Percentiles rank a stretch among this genome's conserved stretches.
These are phyloP conservation scores for Aphelenchoides bicaudatus DNA, from an alignment of 2,888 invertebrate species.

Conservation along the genomic window DNA sequence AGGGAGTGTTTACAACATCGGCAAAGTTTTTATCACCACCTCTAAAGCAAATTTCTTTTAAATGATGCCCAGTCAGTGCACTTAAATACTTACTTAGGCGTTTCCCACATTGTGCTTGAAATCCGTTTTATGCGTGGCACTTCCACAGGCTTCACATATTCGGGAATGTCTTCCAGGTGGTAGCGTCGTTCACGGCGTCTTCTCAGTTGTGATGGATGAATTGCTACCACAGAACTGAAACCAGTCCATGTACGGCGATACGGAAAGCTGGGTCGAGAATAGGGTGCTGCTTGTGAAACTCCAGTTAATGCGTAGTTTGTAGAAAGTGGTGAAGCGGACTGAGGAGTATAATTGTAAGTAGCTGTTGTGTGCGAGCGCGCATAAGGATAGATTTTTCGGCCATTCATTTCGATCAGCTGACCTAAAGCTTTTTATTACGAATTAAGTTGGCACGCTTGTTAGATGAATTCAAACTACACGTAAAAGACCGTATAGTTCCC, in stretches of 20 bases:
- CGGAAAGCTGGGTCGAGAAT: constrained; percentile 12
- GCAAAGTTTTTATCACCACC: constrained; percentile 19
- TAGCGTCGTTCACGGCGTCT: constrained; percentile 7
- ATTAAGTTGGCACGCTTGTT: too few relatives aligned
- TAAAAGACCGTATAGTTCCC: too few relatives aligned
- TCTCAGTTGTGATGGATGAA: constrained; percentile 16
- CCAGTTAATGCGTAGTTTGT: neutral
- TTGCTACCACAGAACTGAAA: constrained; percentile 17
- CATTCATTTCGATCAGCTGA: too few relatives aligned
- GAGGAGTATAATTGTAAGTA: neutral
- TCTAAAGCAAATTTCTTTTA: neutral
- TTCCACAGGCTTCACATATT: constrained; percentile 8
- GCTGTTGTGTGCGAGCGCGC: neutral
- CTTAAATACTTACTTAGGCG: constrained; percentile 22
- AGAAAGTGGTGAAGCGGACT: neutral
- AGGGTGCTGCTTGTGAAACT: constrained; percentile 11
- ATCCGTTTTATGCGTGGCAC: constrained; percentile 14
- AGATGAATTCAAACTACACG: too few relatives aligned
- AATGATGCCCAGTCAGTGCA: neutral
- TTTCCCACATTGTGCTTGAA: constrained; percentile 25
- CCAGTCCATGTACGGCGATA: constrained; percentile 15
- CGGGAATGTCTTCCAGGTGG: constrained; percentile 6
- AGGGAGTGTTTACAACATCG: constrained; percentile 13
- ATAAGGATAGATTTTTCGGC: neutral
- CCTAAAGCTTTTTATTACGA: too few relatives aligned